Evolutionary conservation across 2,797 vertebrate genomes (phyloP), one percentile per base, ranked within the genome.

Genomic region (Myiotriccus ornatus): DNA sequence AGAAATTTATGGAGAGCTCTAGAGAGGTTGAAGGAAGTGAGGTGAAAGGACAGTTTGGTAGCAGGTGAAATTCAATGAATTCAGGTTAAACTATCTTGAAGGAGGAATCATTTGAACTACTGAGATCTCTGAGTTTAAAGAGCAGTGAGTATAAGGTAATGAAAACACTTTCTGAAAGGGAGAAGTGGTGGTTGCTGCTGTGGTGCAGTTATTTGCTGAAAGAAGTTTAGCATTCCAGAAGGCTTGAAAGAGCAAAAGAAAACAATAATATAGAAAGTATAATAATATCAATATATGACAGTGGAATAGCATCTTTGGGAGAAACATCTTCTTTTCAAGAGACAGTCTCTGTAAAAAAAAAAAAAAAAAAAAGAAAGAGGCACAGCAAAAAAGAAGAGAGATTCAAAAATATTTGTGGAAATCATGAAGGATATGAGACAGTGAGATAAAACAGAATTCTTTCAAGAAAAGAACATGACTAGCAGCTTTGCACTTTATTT

Each of bases 171-270:
- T 88, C 69, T 93, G 81, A 86, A 89, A 76, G 69, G 68, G 37
- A 73, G 37, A 93, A 69, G 41, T 47, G 21, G 24, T 59, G 41
- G 67, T 55, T 37, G 69, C n/a, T 80, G 64, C 85, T 77, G 46
- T 50, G 55, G 64, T 67, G 39, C 39, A 83, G 59, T 56, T 86
- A 67, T 83, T 80, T 86, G 64, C 50, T 86, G 50, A 73, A 86
- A 89, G 68, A 64, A 20, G 6, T 73, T 68, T 64, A 43, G 55
- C 59, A 47, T 91, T 86, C 59, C 34, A 64, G 55, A 89, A 91
- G 59, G 17, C 55, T 69, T 80, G 68, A 95, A 93, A 90, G 46
- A 83, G n/a, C 9, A 76, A 88, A 85, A 88, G 73, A 91, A 93
- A 93, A 59, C 41, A 83, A 68, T 71, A 67, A 83, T 68, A 83